These are phyloP conservation scores for Ichneumon xanthorius DNA, from an alignment of 2,888 invertebrate genomes.

Conservation along the genomic window DNA sequence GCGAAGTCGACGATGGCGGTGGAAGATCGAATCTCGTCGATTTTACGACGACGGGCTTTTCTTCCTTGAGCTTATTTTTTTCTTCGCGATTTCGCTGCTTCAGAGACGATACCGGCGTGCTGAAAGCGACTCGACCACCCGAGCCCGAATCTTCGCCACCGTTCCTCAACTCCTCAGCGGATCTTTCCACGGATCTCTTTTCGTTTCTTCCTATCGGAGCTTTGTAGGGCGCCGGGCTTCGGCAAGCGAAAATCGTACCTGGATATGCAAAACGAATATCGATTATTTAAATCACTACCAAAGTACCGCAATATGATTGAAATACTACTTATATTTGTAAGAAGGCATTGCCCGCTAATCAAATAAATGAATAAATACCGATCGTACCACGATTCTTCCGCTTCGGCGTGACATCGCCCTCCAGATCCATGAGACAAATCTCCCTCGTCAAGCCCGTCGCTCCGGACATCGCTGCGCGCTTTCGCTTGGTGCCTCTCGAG, in stretches of 20 bases:
- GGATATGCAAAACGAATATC: slow-evolving; percentile 65
- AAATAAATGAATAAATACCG: slow-evolving; percentile 79
- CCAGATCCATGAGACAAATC: slow-evolving; percentile 88
- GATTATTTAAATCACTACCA: not conserved
- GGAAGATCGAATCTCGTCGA: slow-evolving; percentile 89
- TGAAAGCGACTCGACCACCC: slow-evolving; percentile 90
- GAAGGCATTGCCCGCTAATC: too few relatives aligned
- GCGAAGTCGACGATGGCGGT: slow-evolving; percentile 56
- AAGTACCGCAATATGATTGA: not conserved
- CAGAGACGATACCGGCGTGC: slow-evolving; percentile 90
- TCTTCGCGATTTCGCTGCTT: slow-evolving; percentile 73
- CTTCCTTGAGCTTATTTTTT: slow-evolving; percentile 71
- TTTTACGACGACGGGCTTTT: slow-evolving; percentile 83
- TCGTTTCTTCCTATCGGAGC: slow-evolving; percentile 50
- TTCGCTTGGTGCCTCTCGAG: slow-evolving; percentile 80
- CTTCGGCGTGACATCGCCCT: slow-evolving; percentile 89
- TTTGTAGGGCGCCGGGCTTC: slow-evolving; percentile 81
- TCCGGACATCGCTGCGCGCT: slow-evolving; percentile 69
- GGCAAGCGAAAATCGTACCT: slow-evolving; percentile 84
- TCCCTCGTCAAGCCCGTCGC: slow-evolving; percentile 90
- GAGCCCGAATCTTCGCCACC: slow-evolving; percentile 70
- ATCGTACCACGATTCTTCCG: slow-evolving; percentile 86
- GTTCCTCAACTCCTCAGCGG: slow-evolving; percentile 28
- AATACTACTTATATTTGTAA: not conserved
- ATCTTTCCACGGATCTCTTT: slow-evolving; percentile 24